These are phyloP conservation scores for Adelges cooleyi DNA, from an alignment of 1,140 invertebrate species.

Conservation along the genomic window DNA sequence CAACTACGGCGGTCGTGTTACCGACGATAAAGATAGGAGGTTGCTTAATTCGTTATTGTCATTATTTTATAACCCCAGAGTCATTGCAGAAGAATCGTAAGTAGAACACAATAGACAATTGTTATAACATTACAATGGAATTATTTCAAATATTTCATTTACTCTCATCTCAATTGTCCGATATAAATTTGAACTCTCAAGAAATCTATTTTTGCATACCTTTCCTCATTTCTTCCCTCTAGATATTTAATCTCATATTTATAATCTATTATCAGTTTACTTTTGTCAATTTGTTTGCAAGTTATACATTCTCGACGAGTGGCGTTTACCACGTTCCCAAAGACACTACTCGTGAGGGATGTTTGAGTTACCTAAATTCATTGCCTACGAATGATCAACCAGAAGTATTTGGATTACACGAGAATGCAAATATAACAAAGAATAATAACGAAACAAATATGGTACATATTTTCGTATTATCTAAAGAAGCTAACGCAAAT, in stretches of 20 bases:
- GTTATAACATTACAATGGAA: no score
- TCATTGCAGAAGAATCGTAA: neutral
- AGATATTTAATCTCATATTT: no score
- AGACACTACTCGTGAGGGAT: constrained; percentile 54
- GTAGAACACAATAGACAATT: no score
- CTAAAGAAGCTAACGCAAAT: no score
- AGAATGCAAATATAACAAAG: constrained; percentile 86
- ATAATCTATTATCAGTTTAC: no score
- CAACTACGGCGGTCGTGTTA: constrained; percentile 90
- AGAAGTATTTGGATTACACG: constrained; percentile 79
- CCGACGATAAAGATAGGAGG: constrained; percentile 80
- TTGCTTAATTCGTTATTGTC: constrained; percentile 62
- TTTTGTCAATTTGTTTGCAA: no score
- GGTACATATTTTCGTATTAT: no score
- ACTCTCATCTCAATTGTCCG: no score
- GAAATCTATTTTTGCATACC: no score
- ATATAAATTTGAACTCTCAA: no score
- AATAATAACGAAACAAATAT: constrained; percentile 73
- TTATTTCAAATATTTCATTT: no score
- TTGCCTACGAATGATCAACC: constrained; percentile 64
- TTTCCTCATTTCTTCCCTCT: no score
- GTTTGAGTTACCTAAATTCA: constrained; percentile 60
- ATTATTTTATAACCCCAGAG: constrained; percentile 16
- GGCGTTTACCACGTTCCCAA: constrained; percentile 40
- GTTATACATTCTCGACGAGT: constrained; percentile 3